Base-by-base conservation (phyloP, 1,140 invertebrate species). In the Anadara kagoshimensis region DNA sequence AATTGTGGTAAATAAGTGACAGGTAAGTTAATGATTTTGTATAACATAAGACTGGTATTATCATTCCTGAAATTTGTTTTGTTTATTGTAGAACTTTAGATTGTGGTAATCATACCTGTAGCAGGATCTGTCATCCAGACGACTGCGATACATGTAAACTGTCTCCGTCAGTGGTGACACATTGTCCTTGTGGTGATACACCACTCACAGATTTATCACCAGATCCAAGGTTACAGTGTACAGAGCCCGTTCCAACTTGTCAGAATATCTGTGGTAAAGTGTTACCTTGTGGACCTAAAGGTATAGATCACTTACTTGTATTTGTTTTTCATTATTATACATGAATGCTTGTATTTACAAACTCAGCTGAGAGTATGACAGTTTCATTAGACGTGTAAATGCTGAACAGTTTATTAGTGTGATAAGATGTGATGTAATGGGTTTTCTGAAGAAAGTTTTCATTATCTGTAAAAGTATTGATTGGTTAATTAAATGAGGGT, bases 121-220 rank as follows among this genome's bases (percentile, higher is more conserved):
- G 81, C 18, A 63, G 78, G 22, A 51, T 75, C 0, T 90, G 90
- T 77, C 89, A 90, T 69, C 61, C 69, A 36, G 88, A 83, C 0
- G 71, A 79, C 16, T 90, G 89, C 78, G 68, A 69, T 7, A 45
- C 65, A 0, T 90, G 89, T 73, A 53, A 56, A n/a, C 51, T 83
- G 12, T 65, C 82, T 26, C 87, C 89, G 5, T 49, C 51, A 8
- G 82, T 90, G 24, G 91, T 97, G 12, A 92, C 89, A 10, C 91
- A 91, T n/a, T 99, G 97, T 87, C 94, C 93, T 0, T 99, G 97
- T 89, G 95, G 94, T 0, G 93, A 95, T 87, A 94, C 92, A 8
- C 81, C 85, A 2, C 78, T 92, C 18, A 53, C 75, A 36, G 83
- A 90, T 11, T 75, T 91, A 4, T 75, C 78, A 14, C 65, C 58